Conservation (phyloP, 2,888 invertebrate genomes). For the Molorchus minor region DNA sequence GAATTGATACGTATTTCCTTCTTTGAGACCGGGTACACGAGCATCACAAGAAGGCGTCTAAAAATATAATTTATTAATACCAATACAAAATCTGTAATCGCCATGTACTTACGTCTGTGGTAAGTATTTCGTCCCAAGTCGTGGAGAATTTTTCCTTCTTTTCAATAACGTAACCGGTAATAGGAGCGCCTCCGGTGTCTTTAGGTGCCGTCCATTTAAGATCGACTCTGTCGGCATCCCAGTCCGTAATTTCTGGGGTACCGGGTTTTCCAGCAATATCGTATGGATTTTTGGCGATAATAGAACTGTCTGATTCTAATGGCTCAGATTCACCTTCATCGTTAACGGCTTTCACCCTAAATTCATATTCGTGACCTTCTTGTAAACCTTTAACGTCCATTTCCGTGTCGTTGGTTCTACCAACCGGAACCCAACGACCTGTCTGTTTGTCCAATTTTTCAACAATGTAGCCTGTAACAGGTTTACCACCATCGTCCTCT, state of each 20-base stretch:
- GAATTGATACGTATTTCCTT: constrained; percentile 95
- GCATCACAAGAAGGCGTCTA: constrained; percentile 81
- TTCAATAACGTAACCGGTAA: constrained; percentile 88
- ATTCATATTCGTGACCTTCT: constrained; percentile 93
- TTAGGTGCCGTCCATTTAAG: constrained; percentile 85
- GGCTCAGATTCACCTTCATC: constrained; percentile 97
- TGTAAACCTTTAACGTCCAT: constrained; percentile 89
- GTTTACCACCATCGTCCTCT: constrained; percentile 94
- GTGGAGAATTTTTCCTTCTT: constrained; percentile 84
- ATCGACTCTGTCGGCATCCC: constrained; percentile 89
- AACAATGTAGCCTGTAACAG: constrained; percentile 89
- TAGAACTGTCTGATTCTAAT: constrained; percentile 87
- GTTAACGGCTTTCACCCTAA: constrained; percentile 91
- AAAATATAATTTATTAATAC: background rate
- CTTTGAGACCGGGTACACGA: constrained; percentile 85
- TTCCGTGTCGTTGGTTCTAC: constrained; percentile 85
- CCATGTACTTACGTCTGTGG: constrained; percentile 69
- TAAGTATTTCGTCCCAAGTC: constrained; percentile 82
- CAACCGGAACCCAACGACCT: constrained; percentile 93
- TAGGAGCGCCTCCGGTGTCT: constrained; percentile 80
- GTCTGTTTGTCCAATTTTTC: constrained; percentile 93
- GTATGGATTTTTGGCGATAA: constrained; percentile 95
- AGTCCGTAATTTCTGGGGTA: constrained; percentile 85
- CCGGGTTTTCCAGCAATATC: constrained; percentile 89
- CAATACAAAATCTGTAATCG: background rate